Conservation (phyloP, 2,797 vertebrate species). For the Mormyrops boulengeri region DNA sequence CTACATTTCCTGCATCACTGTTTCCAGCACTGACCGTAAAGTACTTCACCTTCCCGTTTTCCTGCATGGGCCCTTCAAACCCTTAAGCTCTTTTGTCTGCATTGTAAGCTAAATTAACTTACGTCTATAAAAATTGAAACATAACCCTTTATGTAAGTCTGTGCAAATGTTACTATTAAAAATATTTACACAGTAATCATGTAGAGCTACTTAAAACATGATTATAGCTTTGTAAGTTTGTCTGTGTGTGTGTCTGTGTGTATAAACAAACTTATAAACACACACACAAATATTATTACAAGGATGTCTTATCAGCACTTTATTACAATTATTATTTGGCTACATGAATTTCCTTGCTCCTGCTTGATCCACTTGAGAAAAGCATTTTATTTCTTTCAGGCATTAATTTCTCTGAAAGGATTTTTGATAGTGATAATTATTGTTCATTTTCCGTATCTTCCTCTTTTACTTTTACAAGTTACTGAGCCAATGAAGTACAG, state of each 20-base stretch:
- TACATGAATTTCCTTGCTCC: not conserved
- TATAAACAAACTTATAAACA: not conserved
- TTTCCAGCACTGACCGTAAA: not conserved
- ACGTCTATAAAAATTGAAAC: not conserved
- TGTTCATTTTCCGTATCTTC: constrained; percentile 21
- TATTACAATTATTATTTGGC: not conserved
- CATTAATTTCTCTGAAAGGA: not conserved
- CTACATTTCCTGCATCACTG: not conserved
- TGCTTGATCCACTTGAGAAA: not conserved
- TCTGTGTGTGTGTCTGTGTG: not conserved
- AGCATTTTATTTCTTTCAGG: constrained; percentile 3
- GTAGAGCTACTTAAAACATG: not conserved
- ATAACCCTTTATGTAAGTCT: not conserved
- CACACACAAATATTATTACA: not conserved
- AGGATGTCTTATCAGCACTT: not conserved
- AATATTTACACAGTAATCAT: not conserved
- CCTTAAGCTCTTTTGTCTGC: not conserved
- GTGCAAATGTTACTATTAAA: not conserved
- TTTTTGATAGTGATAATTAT: constrained; percentile 6
- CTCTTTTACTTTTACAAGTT: constrained; percentile 15
- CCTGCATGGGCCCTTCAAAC: not conserved
- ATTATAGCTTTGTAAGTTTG: not conserved
- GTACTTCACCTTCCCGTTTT: not conserved
- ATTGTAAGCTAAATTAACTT: not conserved
- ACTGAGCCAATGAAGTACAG: constrained; percentile 15